Evolutionary conservation across 2,113 vertebrate species (phyloP).

Genomic region (Macquaria australasica): DNA sequence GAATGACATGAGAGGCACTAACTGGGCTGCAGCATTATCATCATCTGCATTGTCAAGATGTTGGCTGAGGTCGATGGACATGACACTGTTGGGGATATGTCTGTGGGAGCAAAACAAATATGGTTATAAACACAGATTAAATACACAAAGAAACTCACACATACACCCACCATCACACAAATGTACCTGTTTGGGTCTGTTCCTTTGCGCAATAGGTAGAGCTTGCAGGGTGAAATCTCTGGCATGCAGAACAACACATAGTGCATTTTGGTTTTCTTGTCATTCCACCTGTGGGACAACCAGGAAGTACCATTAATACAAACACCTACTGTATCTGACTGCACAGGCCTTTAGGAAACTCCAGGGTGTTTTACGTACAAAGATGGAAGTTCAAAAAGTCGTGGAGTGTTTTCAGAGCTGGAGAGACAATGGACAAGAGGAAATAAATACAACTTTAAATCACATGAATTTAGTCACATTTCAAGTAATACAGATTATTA

Average conservation of each 20-base stretch:
- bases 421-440: constrained; percentile 54
- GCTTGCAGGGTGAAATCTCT: constrained; percentile 88
- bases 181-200: constrained; percentile 91
- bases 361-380: constrained; percentile 86
- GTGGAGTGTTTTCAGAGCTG: constrained; percentile 88
- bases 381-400: constrained; percentile 92
- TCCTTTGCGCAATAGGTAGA: constrained; percentile 90
- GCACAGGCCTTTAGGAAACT: constrained; percentile 1
- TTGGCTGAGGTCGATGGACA: constrained; percentile 89
- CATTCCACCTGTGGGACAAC: constrained; percentile 90
- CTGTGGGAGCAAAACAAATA: constrained; percentile 71
- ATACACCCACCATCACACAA: constrained; percentile 11
- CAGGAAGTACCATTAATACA: constrained; percentile 25
- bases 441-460: constrained; percentile 13
- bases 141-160: background rate
- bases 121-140: background rate
- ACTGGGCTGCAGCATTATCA: constrained; percentile 82
- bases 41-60: constrained; percentile 80
- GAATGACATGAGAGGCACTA: constrained; percentile 55
- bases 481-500: background rate
- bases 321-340: background rate
- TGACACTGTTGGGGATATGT: constrained; percentile 85
- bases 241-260: constrained; percentile 94
- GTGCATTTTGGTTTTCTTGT: constrained; percentile 92
- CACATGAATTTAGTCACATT: background rate